Evolutionary conservation across 2,888 invertebrate species (phyloP).

Genomic region (Adela reaumurella): DNA sequence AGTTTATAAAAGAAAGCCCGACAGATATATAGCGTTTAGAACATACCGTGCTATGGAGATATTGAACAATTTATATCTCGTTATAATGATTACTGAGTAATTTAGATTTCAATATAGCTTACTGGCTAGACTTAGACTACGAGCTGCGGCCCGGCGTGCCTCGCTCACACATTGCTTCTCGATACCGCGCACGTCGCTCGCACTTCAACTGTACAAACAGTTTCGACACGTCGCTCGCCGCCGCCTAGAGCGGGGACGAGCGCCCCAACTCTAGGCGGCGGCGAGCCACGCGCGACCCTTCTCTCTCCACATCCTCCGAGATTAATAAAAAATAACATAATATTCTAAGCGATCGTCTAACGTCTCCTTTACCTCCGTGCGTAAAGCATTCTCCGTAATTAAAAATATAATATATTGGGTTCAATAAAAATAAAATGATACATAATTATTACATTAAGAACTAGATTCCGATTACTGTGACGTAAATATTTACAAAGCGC

Average conservation of each 20-base stretch:
- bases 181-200: conserved; percentile 12
- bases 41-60: conserved; percentile 53
- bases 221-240: not conserved
- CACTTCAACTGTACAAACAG: conserved; percentile 4
- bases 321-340: not conserved
- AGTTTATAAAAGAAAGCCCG: conserved; percentile 42
- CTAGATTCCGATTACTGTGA: conserved; percentile 55
- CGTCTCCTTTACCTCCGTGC: conserved; percentile 18
- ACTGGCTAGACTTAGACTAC: conserved; percentile 48
- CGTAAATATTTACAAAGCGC: conserved; percentile 56
- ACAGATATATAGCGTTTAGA: conserved; percentile 26
- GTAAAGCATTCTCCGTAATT: conserved; percentile 30
- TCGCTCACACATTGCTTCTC: conserved; percentile 52
- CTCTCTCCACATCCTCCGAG: not conserved
- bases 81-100: conserved; percentile 53
- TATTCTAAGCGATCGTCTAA: not conserved
- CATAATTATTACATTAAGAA: conserved; percentile 45
- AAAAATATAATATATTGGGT: conserved; percentile 51
- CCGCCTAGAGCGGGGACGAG: too few relatives aligned
- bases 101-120: conserved; percentile 52
- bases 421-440: conserved; percentile 57
- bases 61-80: conserved; percentile 50
- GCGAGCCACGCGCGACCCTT: too few relatives aligned
- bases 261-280: too few relatives aligned
- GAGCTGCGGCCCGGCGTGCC: conserved; percentile 40